These are phyloP conservation scores for Aplochiton taeniatus DNA, from an alignment of 2,797 vertebrate species.

Conservation along the genomic window DNA sequence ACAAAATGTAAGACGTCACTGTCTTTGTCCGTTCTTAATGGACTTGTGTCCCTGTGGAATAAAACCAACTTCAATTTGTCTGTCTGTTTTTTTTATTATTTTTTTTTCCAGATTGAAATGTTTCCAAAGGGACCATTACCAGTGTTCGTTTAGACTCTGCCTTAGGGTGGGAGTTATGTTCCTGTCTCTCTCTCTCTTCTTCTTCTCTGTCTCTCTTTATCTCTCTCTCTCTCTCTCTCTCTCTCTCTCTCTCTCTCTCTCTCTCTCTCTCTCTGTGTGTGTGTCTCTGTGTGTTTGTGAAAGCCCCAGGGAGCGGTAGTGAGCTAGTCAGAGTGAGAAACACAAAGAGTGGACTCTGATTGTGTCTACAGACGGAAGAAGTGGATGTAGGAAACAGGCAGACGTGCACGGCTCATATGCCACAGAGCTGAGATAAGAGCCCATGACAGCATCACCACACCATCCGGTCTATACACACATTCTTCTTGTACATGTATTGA, in stretches of 20 bases:
- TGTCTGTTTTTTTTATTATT: slow-evolving; percentile 9
- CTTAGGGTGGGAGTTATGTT: slow-evolving; percentile 13
- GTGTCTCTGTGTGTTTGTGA: slow-evolving; percentile 10
- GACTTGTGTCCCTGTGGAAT: slow-evolving; percentile 41
- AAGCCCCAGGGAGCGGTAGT: slow-evolving; percentile 29
- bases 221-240: background rate
- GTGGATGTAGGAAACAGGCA: no score
- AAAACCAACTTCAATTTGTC: slow-evolving; percentile 52
- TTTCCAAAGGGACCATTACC: slow-evolving; percentile 61
- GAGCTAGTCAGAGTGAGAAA: slow-evolving; percentile 28
- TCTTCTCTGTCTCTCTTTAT: background rate
- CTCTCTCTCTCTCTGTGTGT: slow-evolving; percentile 16
- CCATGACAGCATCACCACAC: no score
- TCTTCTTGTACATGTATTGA: no score
- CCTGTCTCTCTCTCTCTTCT: background rate
- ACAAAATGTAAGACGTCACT: background rate
- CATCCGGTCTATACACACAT: no score
- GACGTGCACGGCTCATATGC: no score
- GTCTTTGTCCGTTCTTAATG: background rate
- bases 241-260: slow-evolving; percentile 1
- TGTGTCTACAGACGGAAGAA: slow-evolving; percentile 12
- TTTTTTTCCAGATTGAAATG: background rate
- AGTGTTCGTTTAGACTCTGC: slow-evolving; percentile 34
- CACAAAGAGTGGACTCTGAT: slow-evolving; percentile 22
- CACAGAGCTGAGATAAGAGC: no score